These are phyloP conservation scores for Bursaphelenchus mucronatus DNA, from an alignment of 1,140 invertebrate species.

Conservation along the genomic window DNA sequence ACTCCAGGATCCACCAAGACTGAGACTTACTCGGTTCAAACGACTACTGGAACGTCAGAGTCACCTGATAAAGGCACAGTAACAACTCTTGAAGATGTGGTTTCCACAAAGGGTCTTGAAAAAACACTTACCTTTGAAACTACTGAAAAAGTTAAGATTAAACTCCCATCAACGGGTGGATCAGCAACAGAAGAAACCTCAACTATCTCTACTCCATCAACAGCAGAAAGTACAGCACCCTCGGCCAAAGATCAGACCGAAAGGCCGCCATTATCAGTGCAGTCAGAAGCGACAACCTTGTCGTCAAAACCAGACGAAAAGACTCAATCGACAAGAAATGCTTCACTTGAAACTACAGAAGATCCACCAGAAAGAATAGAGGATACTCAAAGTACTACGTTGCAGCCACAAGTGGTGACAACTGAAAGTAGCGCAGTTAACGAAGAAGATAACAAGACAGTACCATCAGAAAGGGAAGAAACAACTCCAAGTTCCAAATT, in stretches of 20 bases:
- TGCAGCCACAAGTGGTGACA: too few species aligned
- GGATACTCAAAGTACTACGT: too few species aligned
- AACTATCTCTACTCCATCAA: not conserved
- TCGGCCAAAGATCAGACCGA: not conserved
- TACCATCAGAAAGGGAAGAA: too few species aligned
- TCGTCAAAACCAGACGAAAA: too few species aligned
- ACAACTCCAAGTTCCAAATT: too few species aligned
- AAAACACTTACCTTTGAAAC: not conserved
- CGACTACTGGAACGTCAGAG: not conserved
- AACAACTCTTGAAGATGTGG: not conserved
- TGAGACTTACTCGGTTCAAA: not conserved
- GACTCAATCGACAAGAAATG: too few species aligned
- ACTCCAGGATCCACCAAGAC: not conserved
- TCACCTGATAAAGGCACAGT: not conserved
- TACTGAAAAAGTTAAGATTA: not conserved
- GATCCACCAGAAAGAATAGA: too few species aligned
- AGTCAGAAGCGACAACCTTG: not conserved
- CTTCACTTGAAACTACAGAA: too few species aligned
- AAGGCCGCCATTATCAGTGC: not conserved
- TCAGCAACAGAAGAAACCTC: not conserved
- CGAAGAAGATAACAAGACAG: too few species aligned
- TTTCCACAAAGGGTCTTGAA: not conserved
- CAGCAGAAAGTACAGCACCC: not conserved
- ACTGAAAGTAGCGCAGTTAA: too few species aligned
- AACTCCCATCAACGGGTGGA: not conserved